Base-by-base conservation (phyloP, 2,797 vertebrate genomes). In the Hylomyscus alleni region DNA sequence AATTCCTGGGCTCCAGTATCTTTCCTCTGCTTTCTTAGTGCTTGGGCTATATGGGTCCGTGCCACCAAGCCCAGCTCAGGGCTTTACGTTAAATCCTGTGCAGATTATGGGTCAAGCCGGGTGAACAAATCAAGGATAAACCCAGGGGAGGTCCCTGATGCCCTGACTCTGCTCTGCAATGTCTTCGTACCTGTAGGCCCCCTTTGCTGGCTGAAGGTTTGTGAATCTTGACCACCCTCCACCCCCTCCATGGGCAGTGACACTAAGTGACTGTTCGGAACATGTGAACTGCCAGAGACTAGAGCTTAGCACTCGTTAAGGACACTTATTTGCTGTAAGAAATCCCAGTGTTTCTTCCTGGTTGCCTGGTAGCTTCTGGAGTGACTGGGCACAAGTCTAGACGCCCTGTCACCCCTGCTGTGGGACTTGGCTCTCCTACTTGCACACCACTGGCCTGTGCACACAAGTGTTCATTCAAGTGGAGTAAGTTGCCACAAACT, bases 291-390 rank as follows among this genome's bases (percentile, higher is more conserved):
- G 52, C 29, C 24, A 34, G 40, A 47, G n/a, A 15, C 44, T 11
- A 12, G 56, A 44, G 5, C 44, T 50, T 3, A 5, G 14, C 2
- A 1, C 4, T 0, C 58, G 2, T 24, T 0, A 1, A 13, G 22
- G 8, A 6, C 8, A 50, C 56, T 56, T 22, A 6, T 60, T 47
- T 3, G 62, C 0, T 58, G 15, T 86, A 31, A 13, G 17, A 56
- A 78, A 52, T 17, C 2, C 13, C 15, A 2, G 5, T 0, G 0
- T 87, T n/a, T 80, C 15, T 37, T 20, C 31, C 6, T 73, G 47
- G 56, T 4, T 0, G 26, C 69, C 2, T 6, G 73, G 69, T 56
- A 44, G 29, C 24, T 50, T 77, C 58, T 58, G 19, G 29, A 54
- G 47, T 37, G 44, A 34, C 83, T 0, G 22, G 31, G 54, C 34